These are phyloP conservation scores for Calephelis nemesis DNA, from an alignment of 1,140 invertebrate genomes.

Conservation along the genomic window DNA sequence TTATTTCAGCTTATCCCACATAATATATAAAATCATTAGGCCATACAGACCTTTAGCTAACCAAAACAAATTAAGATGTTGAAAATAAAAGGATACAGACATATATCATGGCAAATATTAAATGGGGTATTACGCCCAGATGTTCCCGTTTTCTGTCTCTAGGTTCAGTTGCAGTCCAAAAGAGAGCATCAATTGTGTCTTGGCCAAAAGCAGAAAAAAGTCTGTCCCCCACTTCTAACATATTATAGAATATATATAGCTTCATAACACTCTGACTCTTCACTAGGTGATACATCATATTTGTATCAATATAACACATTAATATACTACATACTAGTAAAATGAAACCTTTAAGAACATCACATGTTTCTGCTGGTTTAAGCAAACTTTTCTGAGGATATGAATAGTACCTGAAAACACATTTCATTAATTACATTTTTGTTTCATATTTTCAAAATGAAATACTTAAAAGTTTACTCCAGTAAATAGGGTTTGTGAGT, in stretches of 20 bases:
- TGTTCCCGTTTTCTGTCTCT: conserved; percentile 89
- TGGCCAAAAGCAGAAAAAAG: conserved; percentile 98
- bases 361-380: conserved; percentile 96
- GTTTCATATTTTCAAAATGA: no score
- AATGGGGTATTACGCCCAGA: conserved; percentile 92
- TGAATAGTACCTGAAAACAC: conserved; percentile 55
- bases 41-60: no score
- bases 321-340: conserved; percentile 91
- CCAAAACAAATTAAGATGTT: conserved; percentile 19
- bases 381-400: conserved; percentile 79
- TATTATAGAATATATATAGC: conserved; percentile 99
- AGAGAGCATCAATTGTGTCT: conserved; percentile 97
- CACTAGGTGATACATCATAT: conserved; percentile 99
- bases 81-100: conserved; percentile 92
- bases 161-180: conserved; percentile 98
- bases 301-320: conserved; percentile 96
- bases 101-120: conserved; percentile 94
- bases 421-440: conserved; percentile 7
- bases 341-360: conserved; percentile 95
- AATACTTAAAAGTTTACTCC: no score
- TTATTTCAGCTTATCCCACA: no score
- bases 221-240: conserved; percentile 98
- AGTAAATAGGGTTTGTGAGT: no score
- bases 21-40: no score
- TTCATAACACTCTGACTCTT: conserved; percentile 99